Evolutionary conservation across 2,888 invertebrate species (phyloP).

Genomic region (Sinelater perroti): DNA sequence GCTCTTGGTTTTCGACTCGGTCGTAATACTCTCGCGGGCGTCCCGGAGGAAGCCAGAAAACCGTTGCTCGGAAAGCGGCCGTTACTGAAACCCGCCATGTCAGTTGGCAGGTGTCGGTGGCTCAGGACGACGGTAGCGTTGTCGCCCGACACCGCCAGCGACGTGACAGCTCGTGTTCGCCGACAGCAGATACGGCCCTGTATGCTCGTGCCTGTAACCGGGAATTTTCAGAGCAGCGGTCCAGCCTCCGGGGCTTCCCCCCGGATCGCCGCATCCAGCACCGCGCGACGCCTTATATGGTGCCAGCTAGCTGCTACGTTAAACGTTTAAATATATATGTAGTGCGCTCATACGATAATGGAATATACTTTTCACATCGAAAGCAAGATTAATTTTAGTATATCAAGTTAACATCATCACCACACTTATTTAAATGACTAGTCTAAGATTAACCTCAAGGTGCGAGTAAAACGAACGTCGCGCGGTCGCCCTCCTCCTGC

Average conservation of each 20-base stretch:
- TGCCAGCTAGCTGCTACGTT: no score
- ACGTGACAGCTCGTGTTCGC: constrained; percentile 36
- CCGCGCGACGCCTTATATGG: constrained; percentile 23
- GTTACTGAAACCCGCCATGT: constrained; percentile 42
- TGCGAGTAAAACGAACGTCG: no score
- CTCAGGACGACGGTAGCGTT: constrained; percentile 57
- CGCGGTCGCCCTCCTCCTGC: no score
- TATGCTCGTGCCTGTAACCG: constrained; percentile 31
- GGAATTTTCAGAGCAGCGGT: constrained; percentile 51
- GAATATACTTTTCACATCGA: constrained; percentile 42
- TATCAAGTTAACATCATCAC: constrained; percentile 45
- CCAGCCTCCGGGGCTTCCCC: constrained; percentile 56
- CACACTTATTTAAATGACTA: constrained; percentile 50
- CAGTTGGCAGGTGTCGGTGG: constrained; percentile 56
- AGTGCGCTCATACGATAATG: constrained; percentile 34
- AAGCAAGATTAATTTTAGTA: constrained; percentile 45
- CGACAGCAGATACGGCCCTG: constrained; percentile 24
- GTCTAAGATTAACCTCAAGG: no score
- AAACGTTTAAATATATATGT: constrained; percentile 24
- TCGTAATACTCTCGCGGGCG: constrained; percentile 6
- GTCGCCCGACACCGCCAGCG: constrained; percentile 57
- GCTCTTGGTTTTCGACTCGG: constrained; percentile 28
- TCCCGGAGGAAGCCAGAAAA: constrained; percentile 49
- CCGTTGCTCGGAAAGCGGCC: constrained; percentile 48
- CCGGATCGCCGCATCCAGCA: constrained; percentile 40